phyloP scores from a whole-genome alignment of 2,797 vertebrate genomes.

The Fundulus diaphanus region DNA sequence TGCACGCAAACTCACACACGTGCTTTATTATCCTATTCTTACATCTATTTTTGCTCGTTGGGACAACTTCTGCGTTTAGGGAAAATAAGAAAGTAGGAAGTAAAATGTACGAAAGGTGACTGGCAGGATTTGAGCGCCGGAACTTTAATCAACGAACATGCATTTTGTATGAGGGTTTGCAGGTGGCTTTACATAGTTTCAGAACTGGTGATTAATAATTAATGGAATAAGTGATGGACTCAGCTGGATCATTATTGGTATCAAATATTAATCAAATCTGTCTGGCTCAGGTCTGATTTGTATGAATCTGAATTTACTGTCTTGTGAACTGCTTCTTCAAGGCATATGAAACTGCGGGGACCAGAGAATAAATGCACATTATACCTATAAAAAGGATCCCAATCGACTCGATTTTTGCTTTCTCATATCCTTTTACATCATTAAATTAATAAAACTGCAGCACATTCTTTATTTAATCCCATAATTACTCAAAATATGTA shows the following conservation, averaged over 20 bases:
- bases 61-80: conserved; percentile 19
- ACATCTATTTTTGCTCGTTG: conserved; percentile 32
- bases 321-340: neutral
- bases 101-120: conserved; percentile 13
- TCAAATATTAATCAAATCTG: conserved; percentile 57
- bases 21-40: conserved; percentile 5
- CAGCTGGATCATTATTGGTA: conserved; percentile 58
- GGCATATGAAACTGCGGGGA: neutral
- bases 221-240: conserved; percentile 66
- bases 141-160: conserved; percentile 58
- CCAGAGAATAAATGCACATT: neutral
- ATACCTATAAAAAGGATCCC: neutral
- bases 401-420: neutral
- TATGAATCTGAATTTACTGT: conserved; percentile 1
- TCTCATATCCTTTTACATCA: neutral
- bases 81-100: conserved; percentile 11
- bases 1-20: neutral
- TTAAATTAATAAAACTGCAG: neutral
- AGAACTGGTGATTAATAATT: conserved; percentile 59
- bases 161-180: conserved; percentile 65
- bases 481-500: neutral
- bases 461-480: neutral
- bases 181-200: conserved; percentile 21
- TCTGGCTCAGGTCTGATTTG: conserved; percentile 23
- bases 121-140: conserved; percentile 8